Percentiles rank a stretch among this genome's conserved stretches.
Conservation (phyloP, 2,797 vertebrate genomes). For the Amazonetta brasiliensis region DNA sequence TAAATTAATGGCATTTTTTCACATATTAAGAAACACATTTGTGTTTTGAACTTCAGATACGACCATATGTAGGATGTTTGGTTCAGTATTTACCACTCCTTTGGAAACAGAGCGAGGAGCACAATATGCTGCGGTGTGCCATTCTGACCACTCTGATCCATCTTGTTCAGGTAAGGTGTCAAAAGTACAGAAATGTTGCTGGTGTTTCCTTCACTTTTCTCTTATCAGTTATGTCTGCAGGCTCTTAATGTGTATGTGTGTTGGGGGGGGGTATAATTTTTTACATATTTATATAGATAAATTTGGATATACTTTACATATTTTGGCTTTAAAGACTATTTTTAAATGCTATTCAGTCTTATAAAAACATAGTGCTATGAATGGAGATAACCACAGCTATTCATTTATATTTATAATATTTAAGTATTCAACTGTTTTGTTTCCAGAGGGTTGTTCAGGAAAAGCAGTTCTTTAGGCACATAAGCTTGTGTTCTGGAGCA, state of each 20-base stretch:
- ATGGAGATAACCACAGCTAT: not conserved
- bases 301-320: not conserved
- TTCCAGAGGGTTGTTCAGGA: not conserved
- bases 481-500: not conserved
- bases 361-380: not conserved
- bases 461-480: not conserved
- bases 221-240: not conserved
- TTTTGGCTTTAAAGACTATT: not conserved
- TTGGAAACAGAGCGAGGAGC: constrained; percentile 99
- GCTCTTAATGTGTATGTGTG: not conserved
- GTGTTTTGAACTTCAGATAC: constrained; percentile 82
- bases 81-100: constrained; percentile 96
- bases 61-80: constrained; percentile 91
- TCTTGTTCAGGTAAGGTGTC: constrained; percentile 88
- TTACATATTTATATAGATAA: not conserved
- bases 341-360: not conserved
- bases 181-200: not conserved
- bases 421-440: not conserved
- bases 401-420: not conserved
- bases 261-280: not conserved
- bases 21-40: not conserved
- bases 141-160: constrained; percentile 95
- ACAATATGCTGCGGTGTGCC: constrained; percentile 98
- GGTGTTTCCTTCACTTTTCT: not conserved
- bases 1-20: not conserved